A percentile compares a stretch with the other conserved stretches of the same genome.
Evolutionary conservation across 2,797 vertebrate species (phyloP).

Genomic region (Acipenser oxyrinchus): DNA sequence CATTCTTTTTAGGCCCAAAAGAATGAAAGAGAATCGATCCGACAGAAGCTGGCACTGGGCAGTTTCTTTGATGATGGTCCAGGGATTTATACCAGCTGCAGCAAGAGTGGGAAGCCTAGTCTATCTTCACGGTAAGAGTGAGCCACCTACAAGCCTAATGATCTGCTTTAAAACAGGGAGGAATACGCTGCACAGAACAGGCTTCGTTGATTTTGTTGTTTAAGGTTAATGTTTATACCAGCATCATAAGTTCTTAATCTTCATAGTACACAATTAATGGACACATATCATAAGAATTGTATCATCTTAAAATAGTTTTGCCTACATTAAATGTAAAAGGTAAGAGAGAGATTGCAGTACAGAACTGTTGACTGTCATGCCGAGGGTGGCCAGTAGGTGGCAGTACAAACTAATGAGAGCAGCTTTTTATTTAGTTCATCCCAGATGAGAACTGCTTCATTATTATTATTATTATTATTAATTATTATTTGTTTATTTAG

Average conservation of each 20-base stretch:
- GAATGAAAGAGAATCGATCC: constrained; percentile 93
- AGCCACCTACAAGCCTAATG: neutral
- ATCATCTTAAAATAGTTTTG: too few species aligned
- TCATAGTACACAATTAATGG: too few species aligned
- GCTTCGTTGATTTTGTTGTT: neutral
- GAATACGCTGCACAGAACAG: neutral
- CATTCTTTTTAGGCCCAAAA: constrained; percentile 76
- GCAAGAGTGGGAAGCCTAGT: constrained; percentile 78
- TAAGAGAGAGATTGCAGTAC: too few species aligned
- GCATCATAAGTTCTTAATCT: neutral
- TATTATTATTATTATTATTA: too few species aligned
- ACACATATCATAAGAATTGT: too few species aligned
- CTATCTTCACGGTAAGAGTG: constrained; percentile 77
- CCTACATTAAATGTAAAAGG: too few species aligned
- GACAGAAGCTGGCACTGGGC: constrained; percentile 94
- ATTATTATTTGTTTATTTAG: too few species aligned
- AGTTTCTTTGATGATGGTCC: constrained; percentile 98
- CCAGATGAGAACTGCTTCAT: too few species aligned
- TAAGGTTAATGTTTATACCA: neutral
- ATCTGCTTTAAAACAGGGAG: constrained; percentile 8
- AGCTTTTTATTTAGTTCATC: too few species aligned
- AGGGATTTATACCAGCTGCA: constrained; percentile 89
- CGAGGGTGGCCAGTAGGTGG: too few species aligned
- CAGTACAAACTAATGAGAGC: too few species aligned
- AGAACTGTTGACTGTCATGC: too few species aligned